Base-by-base conservation (phyloP, 2,113 vertebrate species). In the Pseudorhombus dupliciocellatus region DNA sequence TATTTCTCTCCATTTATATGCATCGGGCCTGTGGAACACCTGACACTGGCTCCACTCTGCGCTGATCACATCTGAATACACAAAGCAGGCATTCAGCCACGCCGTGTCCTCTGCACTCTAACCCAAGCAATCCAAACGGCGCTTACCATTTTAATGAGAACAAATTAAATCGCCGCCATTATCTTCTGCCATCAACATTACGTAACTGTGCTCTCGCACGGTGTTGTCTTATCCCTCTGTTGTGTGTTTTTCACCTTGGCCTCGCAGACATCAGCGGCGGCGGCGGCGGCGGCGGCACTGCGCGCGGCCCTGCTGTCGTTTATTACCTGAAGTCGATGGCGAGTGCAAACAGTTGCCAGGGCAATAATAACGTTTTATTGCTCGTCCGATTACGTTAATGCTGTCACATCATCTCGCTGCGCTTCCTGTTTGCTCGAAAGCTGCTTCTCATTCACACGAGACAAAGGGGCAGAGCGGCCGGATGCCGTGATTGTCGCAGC, bases 1-100 rank as follows among this genome's bases (percentile, higher is more conserved):
- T 72, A 55, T 46, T 73, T 37, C 10, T 37, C 62, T 60, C 51
- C 78, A 71, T 78, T 53, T 48, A 84, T 86, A 90, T 91, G 78
- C 84, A 89, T 66, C 22, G 55, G 79, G n/a, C 26, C 63, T 37
- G 59, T 6, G 65, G 54, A 50, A 65, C 89, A 64, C 79, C 84
- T 70, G 70, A 75, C 73, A 58, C 60, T 14, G 68, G 54, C 71
- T 84, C 74, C 79, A 84, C 82, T 85, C 74, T 78, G 24, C 67
- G 52, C 81, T 81, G 80, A 92, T 85, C 83, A 91, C 87, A 89
- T 90, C 76, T 87, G 77, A 89, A 90, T 90, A 90, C 67, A 75
- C 88, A 92, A 84, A 88, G 18, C 34, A 37, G 34, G 10, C 34
- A 37, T 37, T 37, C 3, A 75, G 77, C 73, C 63, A 25, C 62